Percentiles rank a stretch among this genome's conserved stretches.
phyloP scores from a whole-genome alignment of 2,888 invertebrate genomes.

The Sialis lutaria region DNA sequence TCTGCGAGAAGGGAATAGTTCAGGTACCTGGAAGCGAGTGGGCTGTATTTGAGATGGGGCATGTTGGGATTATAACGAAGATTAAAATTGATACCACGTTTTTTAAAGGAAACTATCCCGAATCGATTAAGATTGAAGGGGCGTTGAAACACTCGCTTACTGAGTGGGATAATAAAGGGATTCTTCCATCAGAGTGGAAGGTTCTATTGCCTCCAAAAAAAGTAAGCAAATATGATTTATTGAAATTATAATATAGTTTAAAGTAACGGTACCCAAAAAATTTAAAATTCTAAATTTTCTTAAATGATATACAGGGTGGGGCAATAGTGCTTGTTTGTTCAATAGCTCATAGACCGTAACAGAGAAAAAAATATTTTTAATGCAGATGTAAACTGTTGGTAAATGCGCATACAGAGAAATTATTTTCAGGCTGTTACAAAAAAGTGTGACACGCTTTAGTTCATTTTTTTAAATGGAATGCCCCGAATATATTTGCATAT shows the following conservation, averaged over 20 bases:
- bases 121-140: conserved; percentile 38
- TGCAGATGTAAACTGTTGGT: too few species aligned
- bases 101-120: conserved; percentile 48
- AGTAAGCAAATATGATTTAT: conserved; percentile 20
- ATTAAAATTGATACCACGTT: conserved; percentile 40
- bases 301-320: too few species aligned
- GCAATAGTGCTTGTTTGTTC: too few species aligned
- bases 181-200: conserved; percentile 23
- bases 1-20: conserved; percentile 34
- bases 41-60: conserved; percentile 40
- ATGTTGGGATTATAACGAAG: conserved; percentile 28
- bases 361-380: too few species aligned
- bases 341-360: too few species aligned
- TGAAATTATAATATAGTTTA: conserved; percentile 4
- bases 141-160: conserved; percentile 18
- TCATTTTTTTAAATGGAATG: too few species aligned
- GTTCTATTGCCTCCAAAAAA: conserved; percentile 31
- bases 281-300: too few species aligned
- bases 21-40: conserved; percentile 41
- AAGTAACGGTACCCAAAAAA: too few species aligned
- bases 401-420: too few species aligned
- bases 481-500: too few species aligned
- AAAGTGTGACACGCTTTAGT: too few species aligned
- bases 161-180: conserved; percentile 20
- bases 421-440: too few species aligned